Conservation (phyloP, 2,113 vertebrate genomes). For the Limanda limanda region DNA sequence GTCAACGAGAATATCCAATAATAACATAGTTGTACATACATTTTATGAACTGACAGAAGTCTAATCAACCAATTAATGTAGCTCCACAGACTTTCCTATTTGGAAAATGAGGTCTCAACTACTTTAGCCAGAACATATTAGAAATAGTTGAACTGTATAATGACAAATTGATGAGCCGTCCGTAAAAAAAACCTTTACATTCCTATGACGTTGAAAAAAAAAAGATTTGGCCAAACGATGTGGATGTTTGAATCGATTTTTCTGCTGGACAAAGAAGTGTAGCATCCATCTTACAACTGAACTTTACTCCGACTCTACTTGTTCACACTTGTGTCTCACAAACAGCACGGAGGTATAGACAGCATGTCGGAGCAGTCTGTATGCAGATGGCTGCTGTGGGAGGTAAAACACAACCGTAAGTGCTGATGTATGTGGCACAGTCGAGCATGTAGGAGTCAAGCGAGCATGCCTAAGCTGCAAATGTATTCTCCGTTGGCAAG, state of each 20-base stretch:
- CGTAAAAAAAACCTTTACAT: too few species aligned
- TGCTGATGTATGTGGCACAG: background rate
- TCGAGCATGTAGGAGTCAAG: slow-evolving; percentile 1
- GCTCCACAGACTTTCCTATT: too few species aligned
- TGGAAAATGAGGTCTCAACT: too few species aligned
- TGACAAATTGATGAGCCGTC: background rate
- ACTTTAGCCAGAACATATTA: background rate
- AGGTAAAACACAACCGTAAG: slow-evolving; percentile 3
- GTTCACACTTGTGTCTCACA: background rate
- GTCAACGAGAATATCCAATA: too few species aligned
- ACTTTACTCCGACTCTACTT: background rate
- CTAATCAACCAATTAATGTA: too few species aligned
- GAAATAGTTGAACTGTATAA: background rate
- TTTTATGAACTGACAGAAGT: too few species aligned
- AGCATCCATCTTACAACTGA: background rate
- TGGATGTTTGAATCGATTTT: too few species aligned
- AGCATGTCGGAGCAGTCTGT: background rate
- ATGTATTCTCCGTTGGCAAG: background rate
- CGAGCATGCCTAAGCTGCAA: slow-evolving; percentile 1
- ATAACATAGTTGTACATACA: too few species aligned
- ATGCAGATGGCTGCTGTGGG: slow-evolving; percentile 8
- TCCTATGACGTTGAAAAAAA: too few species aligned
- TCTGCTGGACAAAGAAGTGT: too few species aligned
- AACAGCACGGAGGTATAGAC: background rate
- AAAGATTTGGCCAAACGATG: too few species aligned